Base-by-base conservation (phyloP, 2,797 vertebrate species). In the Labeo calbasu region DNA sequence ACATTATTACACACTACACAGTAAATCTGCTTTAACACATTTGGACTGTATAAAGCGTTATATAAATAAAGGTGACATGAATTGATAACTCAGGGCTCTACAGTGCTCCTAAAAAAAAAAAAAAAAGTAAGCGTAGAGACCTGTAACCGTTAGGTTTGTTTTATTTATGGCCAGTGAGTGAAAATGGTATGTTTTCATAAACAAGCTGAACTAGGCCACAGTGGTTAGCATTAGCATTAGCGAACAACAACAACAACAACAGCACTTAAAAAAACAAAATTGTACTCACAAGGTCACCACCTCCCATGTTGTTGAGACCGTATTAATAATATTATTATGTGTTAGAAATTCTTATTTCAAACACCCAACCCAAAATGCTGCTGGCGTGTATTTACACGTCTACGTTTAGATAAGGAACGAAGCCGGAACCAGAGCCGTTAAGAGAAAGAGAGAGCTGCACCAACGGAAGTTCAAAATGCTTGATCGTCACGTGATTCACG, bases 271-370 rank as follows among this genome's bases (percentile, higher is more conserved):
- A 63, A 5, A 17, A 1, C 1, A 32, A 1, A 32, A 32, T 5
- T 82, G 8, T 77, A 84, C 82, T 77, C 70, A 84, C 82, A 84
- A 84, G 82, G 21, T 84, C 82, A 70, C 82, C 82, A 48, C 82
- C 75, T 61, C 82, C 65, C 82, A 70, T 84, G 63, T 69, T 59
- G 40, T 9, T 50, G 25, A 78, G 3, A 2, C 40, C 8, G 6
- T 55, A 46, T 5, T 53, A 2, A 50, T 9, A 55, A 66, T 68
- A 25, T 28, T 43, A 28, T 11, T 68, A 32, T 3, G 36, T 53
- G 21, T n/a, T 14, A 25, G 11, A 68, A n/a, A 3, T 5, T 6
- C 17, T 32, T 57, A 48, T 57, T 57, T 77, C 9, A 81, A 57
- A 77, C 11, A 36, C 8, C 14, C 72, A 55, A 10, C 21, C 17